Base-by-base conservation (phyloP, 2,888 invertebrate genomes). In the Orchesellides sinensis region DNA sequence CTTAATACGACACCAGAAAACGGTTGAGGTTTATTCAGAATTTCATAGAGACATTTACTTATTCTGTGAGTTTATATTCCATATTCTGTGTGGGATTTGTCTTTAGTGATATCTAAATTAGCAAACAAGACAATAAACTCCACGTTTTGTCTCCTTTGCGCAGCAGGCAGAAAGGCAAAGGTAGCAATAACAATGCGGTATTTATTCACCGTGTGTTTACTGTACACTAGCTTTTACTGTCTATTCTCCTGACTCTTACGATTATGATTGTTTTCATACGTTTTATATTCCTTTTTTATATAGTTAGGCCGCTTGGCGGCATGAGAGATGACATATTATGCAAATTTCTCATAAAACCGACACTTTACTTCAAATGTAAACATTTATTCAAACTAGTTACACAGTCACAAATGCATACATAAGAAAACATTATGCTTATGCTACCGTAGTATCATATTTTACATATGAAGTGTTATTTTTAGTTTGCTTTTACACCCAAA, bases 321-420 rank as follows among this genome's bases (percentile, higher is more conserved):
- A 49, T 40, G 40, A 40, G 40, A 40, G 40, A 40, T 40, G 2
- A 5, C 40, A 63, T 63, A 27, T 29, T 27, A 10, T 49, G 29
- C 49, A 68, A 68, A 68, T 29, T 29, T 49, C 19, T 66, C 47
- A 27, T 66, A 66, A 66, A 63, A 45, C 27, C 25, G 5, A 47
- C 47, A 17, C 49, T 49, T 68, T 49, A 19, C 17, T 47, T 40
- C 47, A 49, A 0, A 23, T 47, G 40, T 6, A 32, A 14, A 40
- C n/a, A 14, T 40, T 40, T 40, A 40, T 40, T 40, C 40, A 40
- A 40, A 40, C 10, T 10, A 40, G 40, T 40, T 40, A n/a, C 49
- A 25, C 27, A 40, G 52, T 17, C 17, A 21, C 52, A 17, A 17
- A 21, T 40, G n/a, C n/a, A n/a, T n/a, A n/a, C n/a, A n/a, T n/a